Evolutionary conservation across 2,113 vertebrate genomes (phyloP).

Genomic region (Nyctereutes procyonoides): DNA sequence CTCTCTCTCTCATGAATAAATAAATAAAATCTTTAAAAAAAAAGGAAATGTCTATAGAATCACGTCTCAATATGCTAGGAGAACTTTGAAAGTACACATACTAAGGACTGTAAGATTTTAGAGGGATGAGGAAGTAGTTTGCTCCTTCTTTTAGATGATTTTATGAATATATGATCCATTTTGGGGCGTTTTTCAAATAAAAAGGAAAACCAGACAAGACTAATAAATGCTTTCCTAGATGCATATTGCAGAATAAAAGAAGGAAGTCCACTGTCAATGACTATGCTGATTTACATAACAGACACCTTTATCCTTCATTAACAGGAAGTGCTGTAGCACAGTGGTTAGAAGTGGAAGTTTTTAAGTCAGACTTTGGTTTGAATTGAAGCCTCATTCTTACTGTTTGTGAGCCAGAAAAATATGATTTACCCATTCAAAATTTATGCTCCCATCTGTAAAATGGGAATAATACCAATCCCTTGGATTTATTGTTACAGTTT

Average conservation of each 20-base stretch:
- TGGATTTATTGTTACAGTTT: not conserved
- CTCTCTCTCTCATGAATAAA: too few species aligned
- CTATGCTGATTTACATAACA: constrained; percentile 67
- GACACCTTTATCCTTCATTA: constrained; percentile 51
- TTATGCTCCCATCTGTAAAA: constrained; percentile 39
- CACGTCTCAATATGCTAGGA: not conserved
- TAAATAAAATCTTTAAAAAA: not conserved
- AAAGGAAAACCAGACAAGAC: constrained; percentile 30
- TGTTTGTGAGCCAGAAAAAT: not conserved
- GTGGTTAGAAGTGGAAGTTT: constrained; percentile 67
- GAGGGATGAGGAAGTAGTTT: not conserved
- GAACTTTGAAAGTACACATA: constrained; percentile 22
- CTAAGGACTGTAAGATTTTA: not conserved
- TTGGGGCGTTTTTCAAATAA: constrained; percentile 48
- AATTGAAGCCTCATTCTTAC: constrained; percentile 34
- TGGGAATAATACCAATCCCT: not conserved
- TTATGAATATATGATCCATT: not conserved
- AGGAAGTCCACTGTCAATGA: constrained; percentile 55
- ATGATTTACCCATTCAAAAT: constrained; percentile 5
- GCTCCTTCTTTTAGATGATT: constrained; percentile 35
- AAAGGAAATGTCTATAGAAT: constrained; percentile 33
- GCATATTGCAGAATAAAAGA: constrained; percentile 56
- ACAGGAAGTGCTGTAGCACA: constrained; percentile 68
- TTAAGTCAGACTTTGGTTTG: constrained; percentile 55
- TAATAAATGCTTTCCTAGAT: constrained; percentile 47